Evolutionary conservation across 2,113 vertebrate genomes (phyloP), one percentile per base, ranked within the genome.

Genomic region (Dolichallabes microphthalmus): DNA sequence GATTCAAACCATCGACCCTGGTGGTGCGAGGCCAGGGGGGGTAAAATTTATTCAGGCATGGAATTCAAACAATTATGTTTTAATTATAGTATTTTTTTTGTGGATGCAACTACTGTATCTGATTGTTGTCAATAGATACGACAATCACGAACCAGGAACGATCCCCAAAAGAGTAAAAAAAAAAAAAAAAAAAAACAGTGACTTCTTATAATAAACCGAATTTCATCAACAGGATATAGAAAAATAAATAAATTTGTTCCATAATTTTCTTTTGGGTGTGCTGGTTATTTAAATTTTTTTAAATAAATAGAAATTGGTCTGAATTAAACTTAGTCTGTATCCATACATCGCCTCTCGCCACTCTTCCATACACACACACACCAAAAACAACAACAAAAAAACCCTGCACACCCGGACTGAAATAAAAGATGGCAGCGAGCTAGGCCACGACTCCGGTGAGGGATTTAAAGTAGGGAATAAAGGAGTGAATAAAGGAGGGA

Each of bases 391-490:
- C 19, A 5, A 76, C 4, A n/a, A 13, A 8, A 45, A 45, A 45
- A 45, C 0, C 6, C 45, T 45, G 17, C 9, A 19, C 30, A 60
- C 64, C 39, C 7, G 35, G 7, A 30, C 39, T 15, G 0, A 85
- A 22, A 83, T 39, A 82, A 82, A 78, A 57, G 13, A 71, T 68
- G 68, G 64, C 61, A 68, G 60, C 7, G 1, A 77, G 58, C 58
- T 60, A 71, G 77, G 63, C 55, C 76, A 25, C 19, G 76, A 79
- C 76, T 79, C 55, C 22, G 20, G 82, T 17, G 10, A 27, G 82
- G 25, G 39, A 71, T 50, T n/a, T 83, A 76, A 79, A 87, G 82
- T 85, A 79, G 83, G 68, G 52, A 58, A 64, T 79, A 58, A 79
- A 79, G 76, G 76, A 60, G 76, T 35, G 76, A 77, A 77, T 77